Evolutionary conservation across 30 jellyfish, hydroid and myxozoan genomes (phyloP), one percentile per base, ranked within the genome.

Genomic region (Phacellophora camtschatica): DNA sequence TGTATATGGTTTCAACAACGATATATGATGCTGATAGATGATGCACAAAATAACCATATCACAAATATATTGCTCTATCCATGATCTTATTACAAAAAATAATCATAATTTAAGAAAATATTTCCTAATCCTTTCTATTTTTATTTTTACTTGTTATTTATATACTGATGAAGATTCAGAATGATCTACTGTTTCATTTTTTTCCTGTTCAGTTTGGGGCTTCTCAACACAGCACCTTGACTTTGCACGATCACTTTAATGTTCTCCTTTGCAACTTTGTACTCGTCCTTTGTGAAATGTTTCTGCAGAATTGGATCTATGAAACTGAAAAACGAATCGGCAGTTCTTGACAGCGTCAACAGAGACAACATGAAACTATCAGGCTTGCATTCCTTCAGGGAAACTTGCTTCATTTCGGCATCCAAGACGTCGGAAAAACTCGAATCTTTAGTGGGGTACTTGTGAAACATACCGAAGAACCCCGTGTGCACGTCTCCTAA

Each of bases 281-380:
- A 80, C 31, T 92, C 96, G 11, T 86, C 88, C 69, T 82, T 82
- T 15, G 93, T 73, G 83, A 92, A 92, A 62, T 82, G 90, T 79
- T 78, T 92, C 35, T 81, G 90, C 35, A 92, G 41, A 29, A 85
- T 81, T 18, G 95, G 89, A 67, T 86, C 96, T 15, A 92, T 96
- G 64, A 84, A 92, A 67, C 94, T 92, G 81, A 80, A 84, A n/a
- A 67, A 53, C 31, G 72, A 64, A 36, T 88, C 98, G 4, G 96
- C 92, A 5, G 95, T 83, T 39, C 90, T 51, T 19, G 98, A 85
- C 75, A 92, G 54, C 10, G 98, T 92, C 41, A 92, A 54, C 79
- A 92, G 41, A 5, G 98, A 71, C 49, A 92, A 58, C 95, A 92
- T 84, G 93, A 50, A 92, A 30, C 96, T 73, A 51, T 92, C 98